Evolutionary conservation across 2,888 invertebrate genomes (phyloP), one percentile per base, ranked within the genome.

Genomic region (Brachyptera putata): DNA sequence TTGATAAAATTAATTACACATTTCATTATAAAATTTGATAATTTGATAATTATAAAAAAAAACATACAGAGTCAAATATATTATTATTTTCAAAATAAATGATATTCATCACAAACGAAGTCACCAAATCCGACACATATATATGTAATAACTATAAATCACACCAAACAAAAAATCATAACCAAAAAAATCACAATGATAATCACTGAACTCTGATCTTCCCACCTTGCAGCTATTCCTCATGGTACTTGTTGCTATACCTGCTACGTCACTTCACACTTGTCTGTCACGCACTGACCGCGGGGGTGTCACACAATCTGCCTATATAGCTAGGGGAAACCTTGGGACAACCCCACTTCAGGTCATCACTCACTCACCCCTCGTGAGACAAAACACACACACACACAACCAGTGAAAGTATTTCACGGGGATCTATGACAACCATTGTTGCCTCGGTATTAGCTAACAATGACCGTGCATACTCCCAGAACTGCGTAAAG

Each of bases 401-500:
- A n/a, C n/a, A n/a, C n/a, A n/a, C n/a, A 21, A 58, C 57, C 61
- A 62, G 62, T 57, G 62, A 62, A 62, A 62, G 62, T 62, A 48
- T 48, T 34, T 37, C 53, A 36, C 21, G 11, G 36, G 34, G 18
- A 18, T 5, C 53, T 7, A 24, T 21, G 34, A 2, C 11, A 26
- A 11, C 16, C 36, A 36, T 53, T 53, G 53, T 36, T 53, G 21
- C 21, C 18, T 34, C 16, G 34, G 9, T 18, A 53, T 53, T 53
- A 30, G 53, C 53, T 18, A 53, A 53, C 53, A 53, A 53, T 53
- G 53, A 24, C n/a, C n/a, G n/a, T 9, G 36, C 21, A 36, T 21
- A 53, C 53, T 53, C 53, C 53, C 53, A 53, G 34, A 34, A 53
- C 34, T 22, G 34, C 36, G 36, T 36, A 24, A 11, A n/a, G n/a